phyloP scores from a whole-genome alignment of 2,888 invertebrate species.

The Teleogryllus oceanicus region DNA sequence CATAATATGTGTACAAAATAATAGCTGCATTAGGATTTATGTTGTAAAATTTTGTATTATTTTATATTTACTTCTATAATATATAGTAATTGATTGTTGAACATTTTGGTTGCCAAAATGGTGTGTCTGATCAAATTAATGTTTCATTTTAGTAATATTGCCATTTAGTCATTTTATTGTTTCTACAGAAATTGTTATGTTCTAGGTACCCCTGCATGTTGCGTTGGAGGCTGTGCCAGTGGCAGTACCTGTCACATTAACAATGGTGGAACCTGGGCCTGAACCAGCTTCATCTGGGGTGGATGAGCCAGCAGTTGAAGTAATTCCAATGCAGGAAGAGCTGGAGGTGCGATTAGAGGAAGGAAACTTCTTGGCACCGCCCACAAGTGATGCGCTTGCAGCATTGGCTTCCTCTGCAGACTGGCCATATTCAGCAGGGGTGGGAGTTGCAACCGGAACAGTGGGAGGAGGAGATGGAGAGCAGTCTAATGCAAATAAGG shows the following conservation, averaged over 20 bases:
- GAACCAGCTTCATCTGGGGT: conserved; percentile 42
- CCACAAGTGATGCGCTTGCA: conserved; percentile 18
- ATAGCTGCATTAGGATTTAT: no score
- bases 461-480: conserved; percentile 45
- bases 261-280: conserved; percentile 41
- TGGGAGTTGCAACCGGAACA: conserved; percentile 49
- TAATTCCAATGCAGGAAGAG: conserved; percentile 58
- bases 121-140: no score
- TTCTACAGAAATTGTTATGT: no score
- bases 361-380: conserved; percentile 42
- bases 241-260: conserved; percentile 43
- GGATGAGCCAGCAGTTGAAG: conserved; percentile 36
- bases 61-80: no score
- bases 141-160: no score
- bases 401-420: conserved; percentile 43
- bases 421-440: conserved; percentile 50
- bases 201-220: conserved; percentile 42
- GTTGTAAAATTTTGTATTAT: no score
- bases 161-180: no score
- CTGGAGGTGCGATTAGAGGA: conserved; percentile 56
- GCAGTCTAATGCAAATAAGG: conserved; percentile 36
- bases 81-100: no score
- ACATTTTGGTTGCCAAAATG: no score
- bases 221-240: conserved; percentile 43
- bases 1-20: no score